These are phyloP conservation scores for Varanus komodoensis DNA, from an alignment of 2,113 vertebrate genomes.

Conservation along the genomic window DNA sequence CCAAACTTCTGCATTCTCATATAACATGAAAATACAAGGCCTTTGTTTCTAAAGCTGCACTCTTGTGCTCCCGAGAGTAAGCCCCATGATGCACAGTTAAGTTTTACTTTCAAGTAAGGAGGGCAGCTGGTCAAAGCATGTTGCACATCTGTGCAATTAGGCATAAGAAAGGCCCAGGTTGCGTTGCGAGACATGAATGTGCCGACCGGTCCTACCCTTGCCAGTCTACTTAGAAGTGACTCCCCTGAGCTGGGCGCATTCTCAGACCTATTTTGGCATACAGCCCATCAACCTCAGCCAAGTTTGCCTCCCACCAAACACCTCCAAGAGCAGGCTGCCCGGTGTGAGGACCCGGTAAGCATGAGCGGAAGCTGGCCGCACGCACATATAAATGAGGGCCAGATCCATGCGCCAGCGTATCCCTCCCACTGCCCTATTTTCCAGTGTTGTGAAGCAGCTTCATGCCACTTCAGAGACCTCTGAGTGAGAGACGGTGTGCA, in stretches of 20 bases:
- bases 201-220: too few relatives aligned
- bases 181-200: not conserved
- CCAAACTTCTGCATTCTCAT: not conserved
- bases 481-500: not conserved
- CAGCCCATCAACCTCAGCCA: too few relatives aligned
- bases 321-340: not conserved
- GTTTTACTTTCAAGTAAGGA: not conserved
- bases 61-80: not conserved
- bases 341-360: constrained; percentile 20
- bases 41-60: not conserved
- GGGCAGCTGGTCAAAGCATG: not conserved
- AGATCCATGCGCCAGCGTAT: constrained; percentile 5
- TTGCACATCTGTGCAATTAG: not conserved
- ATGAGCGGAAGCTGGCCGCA: constrained; percentile 8
- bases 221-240: not conserved
- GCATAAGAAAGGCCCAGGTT: not conserved
- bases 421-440: not conserved
- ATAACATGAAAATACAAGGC: not conserved
- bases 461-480: constrained; percentile 26
- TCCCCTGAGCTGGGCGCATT: not conserved
- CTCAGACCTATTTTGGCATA: too few relatives aligned
- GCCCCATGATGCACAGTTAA: too few relatives aligned
- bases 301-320: too few relatives aligned
- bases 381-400: rapidly evolving
- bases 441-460: constrained; percentile 23